phyloP scores from a whole-genome alignment of 2,888 invertebrate species.

The Odontocerum albicorne region DNA sequence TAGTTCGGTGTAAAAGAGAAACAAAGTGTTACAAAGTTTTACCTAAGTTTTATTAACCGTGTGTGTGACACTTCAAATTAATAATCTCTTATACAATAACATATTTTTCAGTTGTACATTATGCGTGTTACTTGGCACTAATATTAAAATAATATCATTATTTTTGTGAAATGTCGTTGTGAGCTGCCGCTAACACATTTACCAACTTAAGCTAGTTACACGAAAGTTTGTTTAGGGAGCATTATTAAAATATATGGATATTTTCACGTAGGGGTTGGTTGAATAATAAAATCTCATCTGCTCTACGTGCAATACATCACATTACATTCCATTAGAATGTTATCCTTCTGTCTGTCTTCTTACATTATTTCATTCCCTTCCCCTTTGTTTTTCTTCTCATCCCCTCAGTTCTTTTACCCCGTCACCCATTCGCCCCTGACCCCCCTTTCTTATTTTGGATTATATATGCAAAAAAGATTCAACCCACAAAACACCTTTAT shows the following conservation, averaged over 20 bases:
- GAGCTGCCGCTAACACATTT: neutral
- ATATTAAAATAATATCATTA: too few species aligned
- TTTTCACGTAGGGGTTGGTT: neutral
- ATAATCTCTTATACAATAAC: too few species aligned
- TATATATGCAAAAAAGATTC: too few species aligned
- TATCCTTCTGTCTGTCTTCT: conserved; percentile 36
- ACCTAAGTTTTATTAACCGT: too few species aligned
- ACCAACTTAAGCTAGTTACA: neutral
- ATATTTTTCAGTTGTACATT: too few species aligned
- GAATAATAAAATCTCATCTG: conserved; percentile 7
- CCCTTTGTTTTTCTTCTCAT: conserved; percentile 18
- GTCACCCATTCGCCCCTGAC: conserved; percentile 19
- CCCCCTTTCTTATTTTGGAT: conserved; percentile 23
- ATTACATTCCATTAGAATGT: conserved; percentile 37
- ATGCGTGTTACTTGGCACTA: too few species aligned
- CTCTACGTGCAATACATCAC: conserved; percentile 29
- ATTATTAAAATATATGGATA: neutral
- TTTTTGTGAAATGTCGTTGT: too few species aligned
- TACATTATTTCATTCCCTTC: conserved; percentile 32
- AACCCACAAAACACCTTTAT: too few species aligned
- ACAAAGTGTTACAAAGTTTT: too few species aligned
- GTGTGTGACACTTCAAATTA: too few species aligned
- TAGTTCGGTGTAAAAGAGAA: too few species aligned
- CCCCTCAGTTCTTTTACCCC: conserved; percentile 3
- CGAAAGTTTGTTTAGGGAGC: neutral